These are phyloP conservation scores for Penaeus japonicus DNA, from an alignment of 1,140 invertebrate species.

Conservation along the genomic window DNA sequence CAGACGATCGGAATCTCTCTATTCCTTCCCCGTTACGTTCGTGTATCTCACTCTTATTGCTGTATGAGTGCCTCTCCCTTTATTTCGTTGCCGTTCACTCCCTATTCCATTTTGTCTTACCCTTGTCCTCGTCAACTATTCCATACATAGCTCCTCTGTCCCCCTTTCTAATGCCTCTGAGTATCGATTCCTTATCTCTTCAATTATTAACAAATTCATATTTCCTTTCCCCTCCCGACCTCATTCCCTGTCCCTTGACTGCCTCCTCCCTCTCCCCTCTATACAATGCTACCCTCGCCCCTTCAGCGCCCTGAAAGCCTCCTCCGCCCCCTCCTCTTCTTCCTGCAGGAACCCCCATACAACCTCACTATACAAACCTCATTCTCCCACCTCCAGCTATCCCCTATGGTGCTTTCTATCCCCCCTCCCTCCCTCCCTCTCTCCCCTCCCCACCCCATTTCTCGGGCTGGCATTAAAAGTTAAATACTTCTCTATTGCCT, in stretches of 20 bases:
- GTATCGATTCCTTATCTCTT: too few relatives aligned
- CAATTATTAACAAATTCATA: too few relatives aligned
- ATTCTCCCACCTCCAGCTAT: not conserved
- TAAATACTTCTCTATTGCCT: conserved; percentile 56
- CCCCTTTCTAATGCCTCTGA: too few relatives aligned
- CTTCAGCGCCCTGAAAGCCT: too few relatives aligned
- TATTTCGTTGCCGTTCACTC: too few relatives aligned
- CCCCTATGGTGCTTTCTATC: conserved; percentile 4
- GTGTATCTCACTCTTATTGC: too few relatives aligned
- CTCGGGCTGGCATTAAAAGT: conserved; percentile 53
- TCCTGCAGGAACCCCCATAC: not conserved
- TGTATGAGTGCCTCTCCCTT: too few relatives aligned
- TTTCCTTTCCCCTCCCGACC: too few relatives aligned
- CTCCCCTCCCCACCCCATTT: conserved; percentile 2
- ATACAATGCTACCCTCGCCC: too few relatives aligned
- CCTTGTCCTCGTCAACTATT: too few relatives aligned
- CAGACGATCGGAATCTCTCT: not conserved
- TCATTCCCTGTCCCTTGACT: not conserved
- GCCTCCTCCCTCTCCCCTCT: not conserved
- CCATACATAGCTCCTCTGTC: too few relatives aligned
- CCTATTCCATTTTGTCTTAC: too few relatives aligned
- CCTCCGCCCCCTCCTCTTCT: not conserved
- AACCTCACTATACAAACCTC: not conserved
- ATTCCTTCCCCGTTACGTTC: not conserved
- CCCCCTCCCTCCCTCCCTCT: not conserved